Evolutionary conservation across 1,140 invertebrate genomes (phyloP).

Genomic region (Drosophila sechellia): DNA sequence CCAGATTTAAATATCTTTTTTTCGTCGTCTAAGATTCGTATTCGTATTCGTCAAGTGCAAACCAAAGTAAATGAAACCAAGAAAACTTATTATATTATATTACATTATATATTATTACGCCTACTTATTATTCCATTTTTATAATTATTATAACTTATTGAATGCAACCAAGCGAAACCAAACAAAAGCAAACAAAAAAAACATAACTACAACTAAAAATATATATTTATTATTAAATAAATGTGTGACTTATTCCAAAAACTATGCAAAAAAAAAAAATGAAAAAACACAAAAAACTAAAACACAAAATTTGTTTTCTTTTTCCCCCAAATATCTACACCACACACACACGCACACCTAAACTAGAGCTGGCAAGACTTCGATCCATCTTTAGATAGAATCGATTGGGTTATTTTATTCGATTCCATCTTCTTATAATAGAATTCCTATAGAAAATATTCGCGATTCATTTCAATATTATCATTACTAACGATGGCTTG

Average conservation of each 20-base stretch:
- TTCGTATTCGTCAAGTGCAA: constrained; percentile 71
- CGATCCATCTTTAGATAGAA: not conserved
- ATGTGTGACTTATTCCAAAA: constrained; percentile 78
- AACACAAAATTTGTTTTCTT: constrained; percentile 67
- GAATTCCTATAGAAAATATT: no score
- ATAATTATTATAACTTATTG: constrained; percentile 81
- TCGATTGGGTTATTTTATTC: not conserved
- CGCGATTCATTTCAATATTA: no score
- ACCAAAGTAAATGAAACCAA: constrained; percentile 62
- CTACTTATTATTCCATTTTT: constrained; percentile 83
- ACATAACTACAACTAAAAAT: constrained; percentile 48
- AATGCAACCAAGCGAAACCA: constrained; percentile 55
- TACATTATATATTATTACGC: constrained; percentile 81
- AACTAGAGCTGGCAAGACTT: constrained; percentile 1
- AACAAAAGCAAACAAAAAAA: constrained; percentile 31
- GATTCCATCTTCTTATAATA: no score
- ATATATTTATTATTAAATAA: constrained; percentile 77
- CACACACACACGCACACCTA: constrained; percentile 16
- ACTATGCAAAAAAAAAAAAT: constrained; percentile 56
- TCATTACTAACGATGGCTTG: not conserved
- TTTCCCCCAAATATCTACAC: constrained; percentile 29
- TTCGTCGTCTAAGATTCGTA: constrained; percentile 74
- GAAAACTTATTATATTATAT: constrained; percentile 78
- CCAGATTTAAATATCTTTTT: constrained; percentile 60
- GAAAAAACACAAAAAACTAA: constrained; percentile 57